Evolutionary conservation across 1,140 invertebrate genomes (phyloP), one percentile per base, ranked within the genome.

Genomic region (Drosophila rhopaloa): DNA sequence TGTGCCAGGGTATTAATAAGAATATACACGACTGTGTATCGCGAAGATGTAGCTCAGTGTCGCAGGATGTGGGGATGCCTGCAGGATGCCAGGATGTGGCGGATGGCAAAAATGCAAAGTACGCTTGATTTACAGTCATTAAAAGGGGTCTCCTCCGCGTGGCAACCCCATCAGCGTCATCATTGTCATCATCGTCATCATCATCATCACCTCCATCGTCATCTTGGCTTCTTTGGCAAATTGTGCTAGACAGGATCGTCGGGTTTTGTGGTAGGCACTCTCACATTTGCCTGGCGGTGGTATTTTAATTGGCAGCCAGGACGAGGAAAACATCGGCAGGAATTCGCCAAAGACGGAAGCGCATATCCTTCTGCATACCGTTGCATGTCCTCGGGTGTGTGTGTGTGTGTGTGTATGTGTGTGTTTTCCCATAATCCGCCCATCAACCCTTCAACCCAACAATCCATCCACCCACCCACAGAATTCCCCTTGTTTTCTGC

Each of bases 101-200:
- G 66, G 76, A 74, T 82, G 79, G 76, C 46, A 88, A 86, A 86
- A 86, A 88, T 86, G 83, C 83, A 88, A 88, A 86, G 84, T 66
- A 83, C 83, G 84, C 83, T 86, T 86, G 83, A 86, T 86, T 86
- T 86, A 83, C 79, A 82, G 84, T 88, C 83, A 83, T 88, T 88
- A 86, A 86, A 86, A 74, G 63, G 70, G 68, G 44, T 24, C 50
- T 14, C 14, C 16, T 63, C 5, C 14, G 5, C 13, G 24, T 13
- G 27, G 44, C 35, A 48, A 48, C 46, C 37, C 24, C 58, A 38
- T 50, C 5, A 10, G 3, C 40, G 9, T 5, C 40, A 10, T 29
- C 41, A 2, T 5, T 24, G 9, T 40, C 5, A 14, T 14, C 56
- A 16, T 19, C 58, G 10, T 13, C 29, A n/a, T n/a, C 59, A 41